phyloP scores from a whole-genome alignment of 2,888 invertebrate species.

The Heliconius ethilla region DNA sequence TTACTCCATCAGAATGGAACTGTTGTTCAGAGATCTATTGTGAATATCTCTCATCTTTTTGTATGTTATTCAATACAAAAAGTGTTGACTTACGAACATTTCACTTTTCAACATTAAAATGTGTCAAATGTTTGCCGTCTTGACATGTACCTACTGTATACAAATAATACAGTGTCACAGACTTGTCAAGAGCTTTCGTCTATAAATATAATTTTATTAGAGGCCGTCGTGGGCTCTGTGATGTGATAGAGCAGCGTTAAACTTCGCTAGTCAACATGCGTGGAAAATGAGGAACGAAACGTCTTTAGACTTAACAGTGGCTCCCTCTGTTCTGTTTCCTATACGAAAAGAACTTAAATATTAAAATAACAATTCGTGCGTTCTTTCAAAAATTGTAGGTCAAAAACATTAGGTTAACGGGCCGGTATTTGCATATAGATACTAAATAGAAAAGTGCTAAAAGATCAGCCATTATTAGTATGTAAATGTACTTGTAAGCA shows the following conservation, averaged over 20 bases:
- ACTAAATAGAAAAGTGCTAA: slow-evolving; percentile 16
- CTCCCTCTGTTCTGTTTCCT: no score
- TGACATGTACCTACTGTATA: not conserved
- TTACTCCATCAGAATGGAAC: no score
- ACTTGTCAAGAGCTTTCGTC: not conserved
- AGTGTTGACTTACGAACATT: not conserved
- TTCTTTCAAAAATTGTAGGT: slow-evolving; percentile 56
- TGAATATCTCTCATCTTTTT: not conserved
- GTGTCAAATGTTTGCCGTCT: not conserved
- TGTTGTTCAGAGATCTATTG: no score
- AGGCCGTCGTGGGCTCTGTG: not conserved
- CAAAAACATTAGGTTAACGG: slow-evolving; percentile 77
- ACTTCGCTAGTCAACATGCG: no score
- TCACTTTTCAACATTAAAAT: not conserved
- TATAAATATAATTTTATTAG: not conserved
- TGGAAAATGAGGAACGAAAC: no score
- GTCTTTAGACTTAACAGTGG: no score
- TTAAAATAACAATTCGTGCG: not conserved
- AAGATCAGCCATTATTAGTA: slow-evolving; percentile 8
- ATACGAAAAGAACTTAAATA: no score
- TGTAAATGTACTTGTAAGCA: slow-evolving; percentile 22
- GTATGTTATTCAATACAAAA: not conserved
- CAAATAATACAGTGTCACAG: not conserved
- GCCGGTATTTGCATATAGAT: slow-evolving; percentile 62
- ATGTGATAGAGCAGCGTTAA: no score